Evolutionary conservation across 2,797 vertebrate genomes (phyloP).

Genomic region (Tarsius wallacei): DNA sequence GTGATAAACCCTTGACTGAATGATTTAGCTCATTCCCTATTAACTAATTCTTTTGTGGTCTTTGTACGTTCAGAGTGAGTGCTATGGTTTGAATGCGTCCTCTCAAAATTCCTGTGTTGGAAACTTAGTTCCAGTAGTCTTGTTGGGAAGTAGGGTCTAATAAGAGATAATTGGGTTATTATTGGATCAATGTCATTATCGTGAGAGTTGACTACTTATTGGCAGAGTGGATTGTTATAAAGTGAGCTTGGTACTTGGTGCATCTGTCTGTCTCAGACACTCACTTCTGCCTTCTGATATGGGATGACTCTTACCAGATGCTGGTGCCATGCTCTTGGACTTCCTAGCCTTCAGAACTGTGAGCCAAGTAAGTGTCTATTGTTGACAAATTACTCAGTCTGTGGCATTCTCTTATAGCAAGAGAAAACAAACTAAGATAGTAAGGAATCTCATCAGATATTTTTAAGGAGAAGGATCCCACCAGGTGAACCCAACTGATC

Average conservation of each 20-base stretch:
- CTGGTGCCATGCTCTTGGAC: neutral
- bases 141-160: neutral
- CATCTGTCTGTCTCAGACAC: neutral
- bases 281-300: neutral
- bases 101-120: neutral
- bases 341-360: neutral
- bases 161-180: neutral
- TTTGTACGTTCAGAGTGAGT: neutral
- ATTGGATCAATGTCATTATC: neutral
- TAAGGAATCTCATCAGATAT: neutral
- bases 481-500: neutral
- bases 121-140: neutral
- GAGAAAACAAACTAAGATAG: neutral
- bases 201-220: neutral
- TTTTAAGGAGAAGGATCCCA: slow-evolving; percentile 19
- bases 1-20: neutral
- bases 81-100: neutral
- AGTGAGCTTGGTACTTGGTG: neutral
- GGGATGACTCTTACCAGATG: neutral
- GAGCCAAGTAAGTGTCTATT: neutral
- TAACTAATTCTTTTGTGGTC: neutral
- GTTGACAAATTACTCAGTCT: neutral
- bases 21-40: neutral
- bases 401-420: neutral
- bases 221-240: neutral